phyloP scores from a whole-genome alignment of 2,113 vertebrate species.

The Dromiciops gliroides region DNA sequence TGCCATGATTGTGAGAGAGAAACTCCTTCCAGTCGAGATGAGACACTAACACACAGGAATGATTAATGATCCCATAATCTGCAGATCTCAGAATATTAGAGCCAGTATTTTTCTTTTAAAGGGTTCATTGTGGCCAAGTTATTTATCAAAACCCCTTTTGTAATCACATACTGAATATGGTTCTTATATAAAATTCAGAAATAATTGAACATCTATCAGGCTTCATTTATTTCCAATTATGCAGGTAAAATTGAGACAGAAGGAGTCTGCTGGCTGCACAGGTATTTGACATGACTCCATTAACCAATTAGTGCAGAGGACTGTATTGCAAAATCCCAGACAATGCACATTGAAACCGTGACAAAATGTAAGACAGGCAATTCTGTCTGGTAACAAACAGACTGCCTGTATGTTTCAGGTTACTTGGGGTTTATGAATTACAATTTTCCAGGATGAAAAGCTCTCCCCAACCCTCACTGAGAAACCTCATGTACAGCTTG shows the following conservation, averaged over 20 bases:
- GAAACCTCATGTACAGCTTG: not conserved
- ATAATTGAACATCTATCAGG: slow-evolving; percentile 69
- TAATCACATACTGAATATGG: slow-evolving; percentile 29
- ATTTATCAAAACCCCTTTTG: slow-evolving; percentile 67
- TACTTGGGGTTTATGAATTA: not conserved
- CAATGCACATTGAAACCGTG: not conserved
- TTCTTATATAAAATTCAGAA: slow-evolving; percentile 66
- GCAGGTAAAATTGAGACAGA: slow-evolving; percentile 58
- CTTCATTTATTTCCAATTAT: slow-evolving; percentile 66
- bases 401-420: not conserved
- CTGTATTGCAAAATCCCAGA: not conserved
- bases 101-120: slow-evolving; percentile 62
- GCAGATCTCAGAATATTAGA: slow-evolving; percentile 63
- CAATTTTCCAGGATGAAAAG: not conserved
- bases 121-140: slow-evolving; percentile 43
- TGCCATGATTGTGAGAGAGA: not conserved
- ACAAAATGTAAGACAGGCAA: not conserved
- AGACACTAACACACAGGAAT: slow-evolving; percentile 48
- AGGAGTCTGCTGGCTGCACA: slow-evolving; percentile 13
- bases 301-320: not conserved
- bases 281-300: not conserved
- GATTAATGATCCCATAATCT: slow-evolving; percentile 69
- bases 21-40: slow-evolving; percentile 39
- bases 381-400: not conserved
- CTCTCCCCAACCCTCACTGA: not conserved